Percentiles rank a stretch among this genome's conserved stretches.
These are phyloP conservation scores for Drosophila diplacantha DNA, from an alignment of 2,888 invertebrate species.

Conservation along the genomic window DNA sequence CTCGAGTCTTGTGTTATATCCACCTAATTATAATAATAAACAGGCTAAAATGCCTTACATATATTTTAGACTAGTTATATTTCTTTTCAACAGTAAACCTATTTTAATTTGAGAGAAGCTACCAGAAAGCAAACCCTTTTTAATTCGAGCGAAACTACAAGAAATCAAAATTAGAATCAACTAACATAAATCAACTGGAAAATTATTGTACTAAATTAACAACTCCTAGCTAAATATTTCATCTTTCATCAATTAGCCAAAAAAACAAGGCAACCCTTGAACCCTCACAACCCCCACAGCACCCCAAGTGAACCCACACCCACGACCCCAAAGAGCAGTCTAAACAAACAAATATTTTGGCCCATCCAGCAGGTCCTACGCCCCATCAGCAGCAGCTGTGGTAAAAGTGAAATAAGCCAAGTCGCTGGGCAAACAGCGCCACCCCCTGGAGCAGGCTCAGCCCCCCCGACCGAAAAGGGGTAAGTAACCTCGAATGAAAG, in stretches of 20 bases:
- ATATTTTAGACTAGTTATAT: too few species aligned
- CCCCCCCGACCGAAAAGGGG: constrained; percentile 45
- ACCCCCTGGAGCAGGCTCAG: neutral
- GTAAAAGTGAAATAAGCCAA: constrained; percentile 35
- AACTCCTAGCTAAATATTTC: neutral
- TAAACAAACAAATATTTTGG: constrained; percentile 38
- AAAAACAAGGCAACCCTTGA: constrained; percentile 38
- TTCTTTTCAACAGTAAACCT: too few species aligned
- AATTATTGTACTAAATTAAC: neutral
- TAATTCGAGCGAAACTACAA: too few species aligned
- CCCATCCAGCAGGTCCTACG: neutral
- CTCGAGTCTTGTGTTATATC: too few species aligned
- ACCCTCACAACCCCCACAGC: constrained; percentile 9
- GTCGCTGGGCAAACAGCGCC: constrained; percentile 22
- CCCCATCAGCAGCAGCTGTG: constrained; percentile 11
- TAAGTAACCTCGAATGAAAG: constrained; percentile 74
- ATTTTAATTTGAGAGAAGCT: too few species aligned
- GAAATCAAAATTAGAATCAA: too few species aligned
- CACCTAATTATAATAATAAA: too few species aligned
- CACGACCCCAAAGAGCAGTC: constrained; percentile 19
- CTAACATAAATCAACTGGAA: neutral
- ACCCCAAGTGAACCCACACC: neutral
- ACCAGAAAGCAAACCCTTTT: too few species aligned
- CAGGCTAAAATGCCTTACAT: too few species aligned
- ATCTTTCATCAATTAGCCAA: constrained; percentile 50